Conservation (phyloP, 2,797 vertebrate species). For the Peromyscus eremicus region DNA sequence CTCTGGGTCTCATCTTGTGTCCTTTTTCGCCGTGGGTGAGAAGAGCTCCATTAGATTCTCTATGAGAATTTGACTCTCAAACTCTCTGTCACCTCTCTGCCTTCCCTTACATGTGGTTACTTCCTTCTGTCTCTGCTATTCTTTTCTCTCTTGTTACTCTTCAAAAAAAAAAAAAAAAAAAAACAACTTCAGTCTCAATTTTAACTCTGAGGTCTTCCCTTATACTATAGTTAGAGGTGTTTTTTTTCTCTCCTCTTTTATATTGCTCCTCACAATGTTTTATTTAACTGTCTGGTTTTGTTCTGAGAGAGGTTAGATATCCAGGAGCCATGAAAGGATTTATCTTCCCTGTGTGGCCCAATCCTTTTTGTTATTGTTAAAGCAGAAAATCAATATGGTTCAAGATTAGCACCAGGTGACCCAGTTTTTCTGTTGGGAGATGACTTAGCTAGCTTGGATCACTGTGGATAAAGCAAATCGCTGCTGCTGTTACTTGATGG, state of each 20-base stretch:
- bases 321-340: not conserved
- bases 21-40: too few relatives aligned
- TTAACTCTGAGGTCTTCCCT: not conserved
- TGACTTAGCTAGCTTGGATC: not conserved
- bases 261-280: slow-evolving; percentile 1
- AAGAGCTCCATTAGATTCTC: not conserved
- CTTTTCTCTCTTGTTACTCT: not conserved
- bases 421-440: not conserved
- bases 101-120: not conserved
- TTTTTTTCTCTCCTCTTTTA: not conserved
- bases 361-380: not conserved
- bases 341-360: not conserved
- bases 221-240: not conserved
- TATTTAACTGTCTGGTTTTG: slow-evolving; percentile 46
- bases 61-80: not conserved
- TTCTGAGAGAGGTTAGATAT: not conserved
- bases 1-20: not conserved
- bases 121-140: not conserved
- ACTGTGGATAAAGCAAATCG: not conserved
- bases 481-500: not conserved
- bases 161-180: not conserved
- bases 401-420: not conserved
- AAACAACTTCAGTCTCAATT: slow-evolving; percentile 2
- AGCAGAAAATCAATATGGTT: slow-evolving; percentile 18
- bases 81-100: not conserved